These are phyloP conservation scores for Lumbricus terrestris DNA, from an alignment of 2,888 invertebrate genomes.

Conservation along the genomic window DNA sequence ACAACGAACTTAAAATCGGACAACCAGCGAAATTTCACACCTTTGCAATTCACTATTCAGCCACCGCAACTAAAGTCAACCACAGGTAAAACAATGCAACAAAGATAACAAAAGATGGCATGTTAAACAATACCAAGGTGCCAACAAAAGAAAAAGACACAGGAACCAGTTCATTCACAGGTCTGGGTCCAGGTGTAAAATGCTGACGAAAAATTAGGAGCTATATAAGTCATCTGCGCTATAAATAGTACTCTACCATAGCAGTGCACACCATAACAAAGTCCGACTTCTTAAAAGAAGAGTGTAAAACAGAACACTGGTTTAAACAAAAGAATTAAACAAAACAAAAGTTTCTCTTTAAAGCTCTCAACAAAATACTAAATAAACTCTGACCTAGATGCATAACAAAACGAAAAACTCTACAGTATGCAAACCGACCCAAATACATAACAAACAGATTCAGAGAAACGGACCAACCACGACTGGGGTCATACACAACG, in stretches of 20 bases:
- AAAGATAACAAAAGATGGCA: no score
- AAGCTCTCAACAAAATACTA: not conserved
- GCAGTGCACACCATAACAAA: not conserved
- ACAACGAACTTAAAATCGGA: not conserved
- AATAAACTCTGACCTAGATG: not conserved
- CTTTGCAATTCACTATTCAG: not conserved
- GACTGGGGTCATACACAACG: no score
- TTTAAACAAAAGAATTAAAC: not conserved
- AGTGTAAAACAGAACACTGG: not conserved
- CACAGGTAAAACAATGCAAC: not conserved
- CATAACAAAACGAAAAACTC: not conserved
- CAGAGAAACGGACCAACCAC: no score
- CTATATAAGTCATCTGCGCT: not conserved
- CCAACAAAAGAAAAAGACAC: no score
- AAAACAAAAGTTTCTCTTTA: not conserved
- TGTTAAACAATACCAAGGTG: not conserved
- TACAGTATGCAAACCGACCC: not conserved
- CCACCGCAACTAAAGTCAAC: not conserved
- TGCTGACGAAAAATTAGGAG: not conserved
- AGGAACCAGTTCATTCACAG: no score
- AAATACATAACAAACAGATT: not conserved
- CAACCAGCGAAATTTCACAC: not conserved
- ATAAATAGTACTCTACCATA: not conserved
- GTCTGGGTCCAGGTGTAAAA: no score
- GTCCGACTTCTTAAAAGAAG: not conserved